These are phyloP conservation scores for Apis dorsata DNA, from an alignment of 1,140 invertebrate species.

Conservation along the genomic window DNA sequence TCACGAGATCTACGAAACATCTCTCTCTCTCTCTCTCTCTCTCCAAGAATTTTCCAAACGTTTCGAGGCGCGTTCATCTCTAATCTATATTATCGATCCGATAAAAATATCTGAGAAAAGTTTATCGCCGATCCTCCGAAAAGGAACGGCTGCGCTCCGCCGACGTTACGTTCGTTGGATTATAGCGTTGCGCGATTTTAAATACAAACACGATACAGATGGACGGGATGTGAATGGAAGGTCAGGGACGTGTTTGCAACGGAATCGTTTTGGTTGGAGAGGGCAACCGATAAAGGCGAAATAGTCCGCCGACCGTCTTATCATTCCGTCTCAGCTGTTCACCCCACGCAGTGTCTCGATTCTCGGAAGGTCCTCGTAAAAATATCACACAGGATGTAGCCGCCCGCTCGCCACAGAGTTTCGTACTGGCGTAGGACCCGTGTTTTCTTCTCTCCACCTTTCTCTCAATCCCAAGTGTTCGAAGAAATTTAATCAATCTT, in stretches of 20 bases:
- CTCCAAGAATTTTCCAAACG: no score
- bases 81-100: not conserved
- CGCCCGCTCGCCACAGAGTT: constrained; percentile 49
- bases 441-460: constrained; percentile 43
- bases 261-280: constrained; percentile 43
- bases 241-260: constrained; percentile 50
- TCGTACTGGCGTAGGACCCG: constrained; percentile 42
- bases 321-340: constrained; percentile 70
- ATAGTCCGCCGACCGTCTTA: constrained; percentile 59
- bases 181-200: constrained; percentile 7
- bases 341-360: constrained; percentile 57
- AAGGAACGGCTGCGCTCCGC: not conserved
- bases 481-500: no score
- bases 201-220: constrained; percentile 35
- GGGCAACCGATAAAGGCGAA: constrained; percentile 53
- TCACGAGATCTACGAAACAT: no score
- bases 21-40: no score
- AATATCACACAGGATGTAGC: constrained; percentile 71
- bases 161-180: not conserved
- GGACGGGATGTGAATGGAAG: constrained; percentile 50
- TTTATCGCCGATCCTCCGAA: no score
- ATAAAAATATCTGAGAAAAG: not conserved
- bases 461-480: not conserved
- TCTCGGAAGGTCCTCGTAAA: constrained; percentile 72
- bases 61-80: no score